These are phyloP conservation scores for Meghimatium bilineatum DNA, from an alignment of 2,888 invertebrate genomes.

Conservation along the genomic window DNA sequence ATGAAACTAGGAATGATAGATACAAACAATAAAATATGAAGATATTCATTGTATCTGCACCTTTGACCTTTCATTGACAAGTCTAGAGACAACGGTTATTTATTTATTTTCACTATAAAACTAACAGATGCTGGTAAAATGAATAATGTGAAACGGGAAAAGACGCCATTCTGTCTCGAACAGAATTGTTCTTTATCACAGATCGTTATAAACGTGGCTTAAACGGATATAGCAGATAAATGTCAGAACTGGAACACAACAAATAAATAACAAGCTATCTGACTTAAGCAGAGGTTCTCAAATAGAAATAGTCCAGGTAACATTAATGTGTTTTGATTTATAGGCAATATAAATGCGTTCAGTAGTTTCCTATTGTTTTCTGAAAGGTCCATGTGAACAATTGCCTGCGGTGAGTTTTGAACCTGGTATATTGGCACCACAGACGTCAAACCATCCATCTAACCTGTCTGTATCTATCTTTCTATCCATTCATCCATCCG, in stretches of 20 bases:
- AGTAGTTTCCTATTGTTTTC: no score
- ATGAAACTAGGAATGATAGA: neutral
- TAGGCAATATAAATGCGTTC: no score
- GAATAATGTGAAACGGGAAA: neutral
- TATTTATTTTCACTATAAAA: neutral
- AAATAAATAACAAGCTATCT: no score
- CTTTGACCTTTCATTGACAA: neutral
- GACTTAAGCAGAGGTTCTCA: no score
- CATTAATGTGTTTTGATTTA: no score
- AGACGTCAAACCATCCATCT: no score
- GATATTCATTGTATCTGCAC: neutral
- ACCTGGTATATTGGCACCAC: no score
- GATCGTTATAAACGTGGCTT: neutral
- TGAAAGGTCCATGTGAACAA: no score
- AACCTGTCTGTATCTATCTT: no score
- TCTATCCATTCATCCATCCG: no score
- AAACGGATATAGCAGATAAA: neutral
- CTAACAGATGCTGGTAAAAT: neutral
- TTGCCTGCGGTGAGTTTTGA: no score
- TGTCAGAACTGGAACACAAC: neutral
- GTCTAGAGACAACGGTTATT: neutral
- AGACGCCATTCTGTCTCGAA: neutral
- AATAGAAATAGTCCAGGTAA: no score
- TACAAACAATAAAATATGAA: neutral
- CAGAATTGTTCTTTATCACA: neutral